Percentiles rank a stretch among this genome's conserved stretches.
These are phyloP conservation scores for Orchesellides sinensis DNA, from an alignment of 2,888 invertebrate species.

Conservation along the genomic window DNA sequence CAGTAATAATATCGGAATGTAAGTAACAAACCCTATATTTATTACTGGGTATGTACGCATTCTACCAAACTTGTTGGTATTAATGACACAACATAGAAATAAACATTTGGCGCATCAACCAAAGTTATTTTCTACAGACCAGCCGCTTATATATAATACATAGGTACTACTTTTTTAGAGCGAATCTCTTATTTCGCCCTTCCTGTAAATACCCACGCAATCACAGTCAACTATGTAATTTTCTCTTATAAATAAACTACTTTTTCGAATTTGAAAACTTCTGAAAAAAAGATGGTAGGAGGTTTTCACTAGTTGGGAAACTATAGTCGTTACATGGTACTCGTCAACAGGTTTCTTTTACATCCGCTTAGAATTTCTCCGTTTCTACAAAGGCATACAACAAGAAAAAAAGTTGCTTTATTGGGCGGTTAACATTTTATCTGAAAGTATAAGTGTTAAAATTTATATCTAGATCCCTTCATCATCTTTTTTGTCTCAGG, in stretches of 20 bases:
- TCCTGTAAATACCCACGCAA: background rate
- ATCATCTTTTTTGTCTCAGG: slow-evolving; percentile 52
- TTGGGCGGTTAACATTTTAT: too few relatives aligned
- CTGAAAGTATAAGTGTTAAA: background rate
- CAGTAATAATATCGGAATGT: background rate
- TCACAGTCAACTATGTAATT: slow-evolving; percentile 12
- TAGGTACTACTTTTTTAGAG: too few relatives aligned
- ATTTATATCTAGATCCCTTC: slow-evolving; percentile 36
- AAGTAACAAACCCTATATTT: background rate
- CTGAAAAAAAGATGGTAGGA: background rate
- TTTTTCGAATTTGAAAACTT: slow-evolving; percentile 28
- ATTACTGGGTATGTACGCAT: background rate
- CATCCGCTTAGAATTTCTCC: background rate
- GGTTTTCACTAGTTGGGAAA: slow-evolving; percentile 9
- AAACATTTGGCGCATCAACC: background rate
- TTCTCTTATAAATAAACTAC: background rate
- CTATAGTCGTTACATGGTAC: background rate
- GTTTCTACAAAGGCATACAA: background rate
- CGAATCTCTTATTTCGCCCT: background rate
- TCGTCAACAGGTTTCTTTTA: slow-evolving; percentile 52
- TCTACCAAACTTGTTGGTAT: too few relatives aligned
- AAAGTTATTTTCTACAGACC: background rate
- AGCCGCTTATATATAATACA: background rate
- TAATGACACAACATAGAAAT: slow-evolving; percentile 28
- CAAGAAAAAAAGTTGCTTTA: background rate